phyloP scores from a whole-genome alignment of 30 jellyfish, hydroid and myxozoan species.

The Hydra vulgaris region DNA sequence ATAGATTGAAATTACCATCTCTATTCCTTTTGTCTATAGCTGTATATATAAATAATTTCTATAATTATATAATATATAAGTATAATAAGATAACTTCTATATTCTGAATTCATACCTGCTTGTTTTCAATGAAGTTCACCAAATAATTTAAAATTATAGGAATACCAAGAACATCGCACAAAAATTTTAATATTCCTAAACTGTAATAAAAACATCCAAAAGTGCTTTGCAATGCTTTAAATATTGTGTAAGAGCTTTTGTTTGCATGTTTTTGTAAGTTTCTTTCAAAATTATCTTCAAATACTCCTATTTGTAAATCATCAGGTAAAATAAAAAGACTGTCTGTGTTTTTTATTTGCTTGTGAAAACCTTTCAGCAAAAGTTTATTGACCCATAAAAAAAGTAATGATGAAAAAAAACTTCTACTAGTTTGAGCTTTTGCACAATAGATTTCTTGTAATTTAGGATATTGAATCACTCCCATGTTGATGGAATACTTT shows the following conservation, averaged over 20 bases:
- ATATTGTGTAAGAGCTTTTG: slow-evolving; percentile 1
- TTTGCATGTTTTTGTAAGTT: slow-evolving; percentile 32
- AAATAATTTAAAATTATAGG: slow-evolving; percentile 63
- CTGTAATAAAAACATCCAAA: slow-evolving; percentile 65
- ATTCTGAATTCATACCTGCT: slow-evolving; percentile 54
- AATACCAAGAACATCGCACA: slow-evolving; percentile 67
- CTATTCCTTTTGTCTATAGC: too few relatives aligned
- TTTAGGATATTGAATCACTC: not conserved
- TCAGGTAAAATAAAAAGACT: slow-evolving; percentile 54
- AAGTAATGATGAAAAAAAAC: slow-evolving; percentile 38
- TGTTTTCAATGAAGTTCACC: slow-evolving; percentile 68
- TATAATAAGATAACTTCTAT: too few relatives aligned
- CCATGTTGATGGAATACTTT: not conserved
- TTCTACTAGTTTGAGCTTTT: slow-evolving; percentile 55
- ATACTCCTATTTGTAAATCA: slow-evolving; percentile 40
- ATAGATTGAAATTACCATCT: too few relatives aligned
- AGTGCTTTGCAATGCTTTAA: slow-evolving; percentile 42
- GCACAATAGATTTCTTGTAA: slow-evolving; percentile 42
- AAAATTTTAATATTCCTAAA: slow-evolving; percentile 67
- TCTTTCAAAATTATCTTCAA: slow-evolving; percentile 51
- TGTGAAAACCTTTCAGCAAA: slow-evolving; percentile 54
- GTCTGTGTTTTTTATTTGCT: slow-evolving; percentile 42
- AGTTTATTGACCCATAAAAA: slow-evolving; percentile 76
- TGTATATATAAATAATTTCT: too few relatives aligned
- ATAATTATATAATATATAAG: too few relatives aligned